Conservation (phyloP, 2,797 vertebrate genomes). For the Myripristis murdjan region DNA sequence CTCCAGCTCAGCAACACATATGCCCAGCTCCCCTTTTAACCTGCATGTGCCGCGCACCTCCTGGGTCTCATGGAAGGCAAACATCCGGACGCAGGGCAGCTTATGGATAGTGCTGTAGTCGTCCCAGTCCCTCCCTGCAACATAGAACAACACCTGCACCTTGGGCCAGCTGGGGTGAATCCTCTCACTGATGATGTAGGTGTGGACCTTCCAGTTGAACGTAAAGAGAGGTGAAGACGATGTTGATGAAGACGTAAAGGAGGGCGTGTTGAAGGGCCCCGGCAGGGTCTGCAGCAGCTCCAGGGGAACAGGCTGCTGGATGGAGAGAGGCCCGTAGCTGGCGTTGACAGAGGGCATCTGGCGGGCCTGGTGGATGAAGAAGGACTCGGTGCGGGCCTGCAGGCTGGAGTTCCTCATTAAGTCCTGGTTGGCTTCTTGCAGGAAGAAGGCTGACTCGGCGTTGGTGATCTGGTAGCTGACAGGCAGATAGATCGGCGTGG, state of each 20-base stretch:
- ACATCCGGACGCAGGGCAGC: conserved; percentile 88
- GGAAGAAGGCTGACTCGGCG: conserved; percentile 91
- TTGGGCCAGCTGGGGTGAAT: conserved; percentile 89
- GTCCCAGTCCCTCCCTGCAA: conserved; percentile 89
- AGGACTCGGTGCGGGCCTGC: conserved; percentile 90
- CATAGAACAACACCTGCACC: conserved; percentile 89
- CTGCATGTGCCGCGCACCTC: conserved; percentile 88
- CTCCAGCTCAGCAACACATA: conserved; percentile 89
- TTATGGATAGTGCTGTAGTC: conserved; percentile 85
- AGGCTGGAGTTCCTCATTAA: conserved; percentile 93
- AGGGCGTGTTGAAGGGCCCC: conserved; percentile 75
- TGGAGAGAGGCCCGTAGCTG: conserved; percentile 92
- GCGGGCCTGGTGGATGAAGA: conserved; percentile 91
- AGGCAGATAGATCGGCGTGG: conserved; percentile 92
- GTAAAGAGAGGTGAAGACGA: conserved; percentile 82
- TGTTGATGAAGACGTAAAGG: conserved; percentile 54
- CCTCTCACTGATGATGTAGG: conserved; percentile 87
- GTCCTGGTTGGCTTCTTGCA: conserved; percentile 92
- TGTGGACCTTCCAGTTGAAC: conserved; percentile 90
- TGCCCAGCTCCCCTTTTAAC: conserved; percentile 87
- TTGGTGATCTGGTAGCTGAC: conserved; percentile 91
- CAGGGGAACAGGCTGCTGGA: conserved; percentile 88
- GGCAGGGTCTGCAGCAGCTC: conserved; percentile 85
- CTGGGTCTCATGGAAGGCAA: conserved; percentile 90
- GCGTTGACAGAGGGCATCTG: conserved; percentile 88